Evolutionary conservation across 2,113 vertebrate species (phyloP).

Genomic region (Sminthopsis crassicaudata): DNA sequence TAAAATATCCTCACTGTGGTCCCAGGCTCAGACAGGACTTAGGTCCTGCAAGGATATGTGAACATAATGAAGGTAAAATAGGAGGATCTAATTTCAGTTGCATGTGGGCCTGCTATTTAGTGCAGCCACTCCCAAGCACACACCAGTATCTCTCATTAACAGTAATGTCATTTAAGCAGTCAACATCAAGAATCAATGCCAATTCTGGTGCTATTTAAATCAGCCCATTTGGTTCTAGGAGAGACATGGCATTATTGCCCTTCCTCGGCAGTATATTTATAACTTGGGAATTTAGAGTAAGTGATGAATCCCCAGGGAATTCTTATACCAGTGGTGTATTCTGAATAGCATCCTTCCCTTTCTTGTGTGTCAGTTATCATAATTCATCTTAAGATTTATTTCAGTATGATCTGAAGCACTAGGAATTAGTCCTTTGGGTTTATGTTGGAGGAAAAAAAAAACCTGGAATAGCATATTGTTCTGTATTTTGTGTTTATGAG

Average conservation of each 20-base stretch:
- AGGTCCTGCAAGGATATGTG: neutral
- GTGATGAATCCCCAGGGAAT: neutral
- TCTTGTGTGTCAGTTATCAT: neutral
- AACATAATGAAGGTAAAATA: neutral
- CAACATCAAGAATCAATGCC: neutral
- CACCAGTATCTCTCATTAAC: neutral
- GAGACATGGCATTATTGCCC: neutral
- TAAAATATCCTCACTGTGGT: neutral
- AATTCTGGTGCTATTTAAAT: neutral
- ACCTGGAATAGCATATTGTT: neutral
- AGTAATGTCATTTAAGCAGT: neutral
- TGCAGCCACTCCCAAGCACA: neutral
- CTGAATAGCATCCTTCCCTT: neutral
- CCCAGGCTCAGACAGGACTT: neutral
- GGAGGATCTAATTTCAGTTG: neutral
- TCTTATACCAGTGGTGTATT: neutral
- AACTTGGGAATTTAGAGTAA: neutral
- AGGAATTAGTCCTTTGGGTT: neutral
- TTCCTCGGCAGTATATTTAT: neutral
- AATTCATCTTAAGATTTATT: neutral
- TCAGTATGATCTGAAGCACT: neutral
- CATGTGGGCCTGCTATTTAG: neutral
- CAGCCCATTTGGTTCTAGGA: neutral
- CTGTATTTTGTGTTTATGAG: neutral
- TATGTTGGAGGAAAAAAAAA: neutral